A percentile compares a stretch with the other conserved stretches of the same genome.
Evolutionary conservation across 2,797 vertebrate species (phyloP).

Genomic region (Babyrousa celebensis): DNA sequence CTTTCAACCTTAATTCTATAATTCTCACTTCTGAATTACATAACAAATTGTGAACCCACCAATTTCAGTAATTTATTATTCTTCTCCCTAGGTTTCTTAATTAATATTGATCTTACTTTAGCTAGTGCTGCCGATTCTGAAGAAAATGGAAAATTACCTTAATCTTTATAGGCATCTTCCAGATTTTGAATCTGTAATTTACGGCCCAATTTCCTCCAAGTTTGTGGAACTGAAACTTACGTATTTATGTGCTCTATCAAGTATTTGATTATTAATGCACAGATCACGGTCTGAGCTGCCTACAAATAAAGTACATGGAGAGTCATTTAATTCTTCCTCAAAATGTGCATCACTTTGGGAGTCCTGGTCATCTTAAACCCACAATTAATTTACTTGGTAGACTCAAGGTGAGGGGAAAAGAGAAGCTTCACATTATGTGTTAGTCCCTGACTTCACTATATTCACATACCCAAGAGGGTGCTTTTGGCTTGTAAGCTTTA

Average conservation of each 20-base stretch:
- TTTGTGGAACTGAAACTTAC: conserved; percentile 62
- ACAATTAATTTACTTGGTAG: not conserved
- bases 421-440: not conserved
- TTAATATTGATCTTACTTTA: conserved; percentile 84
- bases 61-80: conserved; percentile 77
- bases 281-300: not conserved
- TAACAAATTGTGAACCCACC: conserved; percentile 44
- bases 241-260: conserved; percentile 36
- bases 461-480: not conserved
- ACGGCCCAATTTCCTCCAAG: conserved; percentile 56
- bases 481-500: not conserved
- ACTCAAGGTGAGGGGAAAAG: not conserved
- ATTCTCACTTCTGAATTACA: conserved; percentile 61
- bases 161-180: conserved; percentile 79
- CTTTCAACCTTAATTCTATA: conserved; percentile 30
- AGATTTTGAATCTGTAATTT: conserved; percentile 79
- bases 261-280: conserved; percentile 33
- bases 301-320: not conserved
- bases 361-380: conserved; percentile 8
- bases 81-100: conserved; percentile 75
- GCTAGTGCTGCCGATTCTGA: conserved; percentile 69
- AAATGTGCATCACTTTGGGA: not conserved
- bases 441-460: not conserved
- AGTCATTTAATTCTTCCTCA: conserved; percentile 28
- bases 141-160: conserved; percentile 82